These are phyloP conservation scores for Aphodius sticticus DNA, from an alignment of 2,888 invertebrate species.

Conservation along the genomic window DNA sequence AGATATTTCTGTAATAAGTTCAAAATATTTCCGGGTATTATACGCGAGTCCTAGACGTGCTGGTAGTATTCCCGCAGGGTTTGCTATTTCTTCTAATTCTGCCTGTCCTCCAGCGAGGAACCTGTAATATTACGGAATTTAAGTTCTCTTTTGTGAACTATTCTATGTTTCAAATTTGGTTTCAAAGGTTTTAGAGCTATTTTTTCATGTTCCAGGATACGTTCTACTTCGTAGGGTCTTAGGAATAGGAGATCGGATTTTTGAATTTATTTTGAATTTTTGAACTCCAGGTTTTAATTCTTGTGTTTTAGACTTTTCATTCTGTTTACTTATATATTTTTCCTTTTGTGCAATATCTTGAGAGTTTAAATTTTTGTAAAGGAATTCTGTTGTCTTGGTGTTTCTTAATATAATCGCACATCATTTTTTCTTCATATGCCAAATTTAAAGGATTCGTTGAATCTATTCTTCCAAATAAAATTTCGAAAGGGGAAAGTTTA, in stretches of 20 bases:
- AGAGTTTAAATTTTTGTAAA: background rate
- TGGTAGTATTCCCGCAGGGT: background rate
- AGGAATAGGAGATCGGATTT: background rate
- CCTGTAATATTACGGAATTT: background rate
- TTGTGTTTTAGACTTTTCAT: background rate
- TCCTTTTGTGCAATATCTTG: background rate
- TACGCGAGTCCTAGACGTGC: background rate
- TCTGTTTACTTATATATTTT: background rate
- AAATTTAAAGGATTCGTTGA: background rate
- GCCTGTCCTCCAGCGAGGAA: background rate
- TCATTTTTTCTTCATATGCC: background rate
- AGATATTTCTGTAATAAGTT: background rate
- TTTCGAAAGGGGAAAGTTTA: background rate
- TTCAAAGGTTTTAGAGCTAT: background rate
- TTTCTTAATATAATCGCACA: background rate
- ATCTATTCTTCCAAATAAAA: background rate
- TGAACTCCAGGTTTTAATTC: background rate
- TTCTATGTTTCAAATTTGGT: background rate
- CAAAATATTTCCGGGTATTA: background rate
- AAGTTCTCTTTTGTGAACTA: background rate
- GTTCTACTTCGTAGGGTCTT: background rate
- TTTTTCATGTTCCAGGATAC: background rate
- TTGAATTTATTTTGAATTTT: background rate
- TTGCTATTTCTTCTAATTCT: background rate
- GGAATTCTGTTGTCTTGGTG: background rate